Evolutionary conservation across 2,113 vertebrate genomes (phyloP).

Genomic region (Cephalopterus ornatus): DNA sequence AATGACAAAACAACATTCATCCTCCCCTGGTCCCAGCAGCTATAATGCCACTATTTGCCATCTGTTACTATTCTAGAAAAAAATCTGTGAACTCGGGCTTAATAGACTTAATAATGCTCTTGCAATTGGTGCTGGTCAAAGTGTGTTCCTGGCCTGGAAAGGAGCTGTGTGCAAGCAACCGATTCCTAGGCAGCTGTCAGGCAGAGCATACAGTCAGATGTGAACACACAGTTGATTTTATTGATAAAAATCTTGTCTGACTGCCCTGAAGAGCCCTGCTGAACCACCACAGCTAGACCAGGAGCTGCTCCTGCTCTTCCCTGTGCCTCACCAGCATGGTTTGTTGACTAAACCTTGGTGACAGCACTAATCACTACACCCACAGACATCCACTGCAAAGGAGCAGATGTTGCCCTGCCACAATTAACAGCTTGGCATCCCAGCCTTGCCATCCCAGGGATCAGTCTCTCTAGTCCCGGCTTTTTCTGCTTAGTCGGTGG

Average conservation of each 20-base stretch:
- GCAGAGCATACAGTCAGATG: neutral
- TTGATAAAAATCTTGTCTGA: neutral
- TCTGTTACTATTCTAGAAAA: constrained; percentile 16
- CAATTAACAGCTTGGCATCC: neutral
- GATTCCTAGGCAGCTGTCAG: neutral
- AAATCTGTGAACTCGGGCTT: constrained; percentile 4
- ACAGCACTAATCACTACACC: neutral
- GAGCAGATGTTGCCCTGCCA: neutral
- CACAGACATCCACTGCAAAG: neutral
- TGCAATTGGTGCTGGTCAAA: neutral
- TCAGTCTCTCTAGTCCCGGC: neutral
- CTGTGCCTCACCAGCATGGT: neutral
- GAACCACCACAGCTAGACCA: neutral
- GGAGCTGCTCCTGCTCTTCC: neutral
- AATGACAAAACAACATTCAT: constrained; percentile 3
- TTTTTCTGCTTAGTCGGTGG: neutral
- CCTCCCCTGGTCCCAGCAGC: neutral
- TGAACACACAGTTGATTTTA: neutral
- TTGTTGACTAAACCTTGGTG: neutral
- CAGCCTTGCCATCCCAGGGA: neutral
- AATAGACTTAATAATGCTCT: neutral
- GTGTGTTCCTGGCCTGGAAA: neutral
- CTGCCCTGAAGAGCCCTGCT: neutral
- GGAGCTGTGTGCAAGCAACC: neutral
- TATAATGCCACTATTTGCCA: neutral